Evolutionary conservation across 1,140 invertebrate species (phyloP).

Genomic region (Trinorchestia longiramus): DNA sequence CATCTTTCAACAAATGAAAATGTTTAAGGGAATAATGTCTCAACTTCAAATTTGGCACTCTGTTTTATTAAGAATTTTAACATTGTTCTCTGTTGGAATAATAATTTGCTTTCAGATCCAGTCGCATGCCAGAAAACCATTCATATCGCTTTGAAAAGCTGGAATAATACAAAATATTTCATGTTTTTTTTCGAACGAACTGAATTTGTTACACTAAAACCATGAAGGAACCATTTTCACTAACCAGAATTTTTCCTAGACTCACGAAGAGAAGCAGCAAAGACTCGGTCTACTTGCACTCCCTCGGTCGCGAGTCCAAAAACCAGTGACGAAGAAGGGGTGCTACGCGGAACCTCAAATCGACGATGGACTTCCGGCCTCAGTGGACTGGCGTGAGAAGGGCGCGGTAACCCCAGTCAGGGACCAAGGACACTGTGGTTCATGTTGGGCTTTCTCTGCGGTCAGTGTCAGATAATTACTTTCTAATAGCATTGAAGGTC

Average conservation of each 20-base stretch:
- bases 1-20: too few relatives aligned
- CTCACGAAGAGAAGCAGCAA: background rate
- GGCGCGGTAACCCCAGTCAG: slow-evolving; percentile 18
- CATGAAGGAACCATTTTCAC: background rate
- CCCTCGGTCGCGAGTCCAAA: background rate
- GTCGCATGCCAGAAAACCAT: too few relatives aligned
- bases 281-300: background rate
- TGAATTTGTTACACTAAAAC: background rate
- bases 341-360: background rate
- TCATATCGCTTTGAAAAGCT: too few relatives aligned
- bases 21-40: too few relatives aligned
- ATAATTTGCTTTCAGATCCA: too few relatives aligned
- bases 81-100: too few relatives aligned
- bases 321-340: background rate
- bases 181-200: too few relatives aligned
- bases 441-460: slow-evolving; percentile 25
- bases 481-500: too few relatives aligned
- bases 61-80: too few relatives aligned
- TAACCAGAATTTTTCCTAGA: background rate
- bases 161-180: too few relatives aligned
- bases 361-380: background rate
- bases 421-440: background rate
- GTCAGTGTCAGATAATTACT: background rate
- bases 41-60: too few relatives aligned
- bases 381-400: slow-evolving; percentile 18